Evolutionary conservation across 2,797 vertebrate genomes (phyloP).

Genomic region (Anguilla megastoma): DNA sequence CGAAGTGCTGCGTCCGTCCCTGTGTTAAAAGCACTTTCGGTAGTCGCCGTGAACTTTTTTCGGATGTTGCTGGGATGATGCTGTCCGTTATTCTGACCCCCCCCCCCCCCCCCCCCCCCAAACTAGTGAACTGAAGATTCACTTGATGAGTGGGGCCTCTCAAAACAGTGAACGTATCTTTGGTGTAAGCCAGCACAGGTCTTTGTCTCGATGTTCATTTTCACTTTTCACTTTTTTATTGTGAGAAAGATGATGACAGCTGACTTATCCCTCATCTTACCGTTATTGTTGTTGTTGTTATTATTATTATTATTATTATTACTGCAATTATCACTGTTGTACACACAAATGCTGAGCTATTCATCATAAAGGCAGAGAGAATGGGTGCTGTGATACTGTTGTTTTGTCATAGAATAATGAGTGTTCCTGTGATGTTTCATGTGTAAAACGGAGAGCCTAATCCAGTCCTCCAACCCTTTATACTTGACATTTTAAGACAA

Average conservation of each 20-base stretch:
- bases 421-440: background rate
- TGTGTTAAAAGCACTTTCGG: background rate
- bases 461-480: background rate
- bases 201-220: background rate
- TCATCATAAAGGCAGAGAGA: background rate
- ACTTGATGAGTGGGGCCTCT: background rate
- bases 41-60: background rate
- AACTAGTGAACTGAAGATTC: background rate
- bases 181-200: conserved; percentile 2
- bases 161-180: background rate
- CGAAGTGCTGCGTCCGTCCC: background rate
- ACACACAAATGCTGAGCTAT: background rate
- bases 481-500: conserved; percentile 13
- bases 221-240: background rate
- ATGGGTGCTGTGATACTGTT: background rate
- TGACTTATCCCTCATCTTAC: conserved; percentile 10
- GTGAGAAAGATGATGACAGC: conserved; percentile 29
- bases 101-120: too few species aligned
- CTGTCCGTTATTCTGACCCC: background rate
- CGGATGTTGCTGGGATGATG: background rate
- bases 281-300: background rate
- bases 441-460: background rate
- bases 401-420: background rate
- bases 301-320: background rate
- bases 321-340: background rate